Evolutionary conservation across 2,888 invertebrate species (phyloP).

Genomic region (Acrobasis suavella): DNA sequence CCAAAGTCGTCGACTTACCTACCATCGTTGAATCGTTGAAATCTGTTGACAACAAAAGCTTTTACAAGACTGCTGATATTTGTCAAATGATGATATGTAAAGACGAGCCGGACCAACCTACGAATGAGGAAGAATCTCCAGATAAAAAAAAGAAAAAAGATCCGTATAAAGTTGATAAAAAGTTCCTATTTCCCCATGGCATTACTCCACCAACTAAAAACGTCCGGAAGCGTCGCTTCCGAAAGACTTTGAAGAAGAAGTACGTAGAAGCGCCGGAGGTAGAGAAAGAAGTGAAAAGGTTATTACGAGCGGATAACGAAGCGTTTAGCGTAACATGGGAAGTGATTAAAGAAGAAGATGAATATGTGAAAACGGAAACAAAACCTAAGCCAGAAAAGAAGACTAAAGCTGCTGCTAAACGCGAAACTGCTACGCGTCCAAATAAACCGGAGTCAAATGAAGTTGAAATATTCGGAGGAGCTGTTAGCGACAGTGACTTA

Average conservation of each 20-base stretch:
- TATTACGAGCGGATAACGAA: conserved; percentile 95
- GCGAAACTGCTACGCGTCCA: conserved; percentile 38
- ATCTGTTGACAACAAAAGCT: conserved; percentile 97
- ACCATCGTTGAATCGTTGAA: conserved; percentile 96
- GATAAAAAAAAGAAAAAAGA: conserved; percentile 92
- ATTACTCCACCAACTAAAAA: conserved; percentile 98
- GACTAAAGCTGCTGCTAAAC: conserved; percentile 52
- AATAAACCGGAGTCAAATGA: conserved; percentile 62
- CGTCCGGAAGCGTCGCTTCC: conserved; percentile 94
- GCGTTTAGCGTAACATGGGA: conserved; percentile 95
- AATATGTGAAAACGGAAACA: conserved; percentile 67
- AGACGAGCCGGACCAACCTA: conserved; percentile 91
- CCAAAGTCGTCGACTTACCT: conserved; percentile 95
- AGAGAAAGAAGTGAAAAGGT: conserved; percentile 97
- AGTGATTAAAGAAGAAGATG: conserved; percentile 93
- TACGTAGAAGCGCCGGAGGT: conserved; percentile 98
- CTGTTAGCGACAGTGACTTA: conserved; percentile 93
- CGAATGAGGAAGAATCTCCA: conserved; percentile 89
- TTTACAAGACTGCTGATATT: conserved; percentile 98
- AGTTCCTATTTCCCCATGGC: conserved; percentile 97
- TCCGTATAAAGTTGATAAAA: conserved; percentile 91
- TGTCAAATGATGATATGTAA: conserved; percentile 96
- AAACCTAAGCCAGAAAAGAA: conserved; percentile 60
- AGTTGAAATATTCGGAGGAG: conserved; percentile 94
- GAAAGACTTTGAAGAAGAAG: conserved; percentile 98